These are phyloP conservation scores for Aptenodytes patagonicus DNA, from an alignment of 2,113 vertebrate species.

Conservation along the genomic window DNA sequence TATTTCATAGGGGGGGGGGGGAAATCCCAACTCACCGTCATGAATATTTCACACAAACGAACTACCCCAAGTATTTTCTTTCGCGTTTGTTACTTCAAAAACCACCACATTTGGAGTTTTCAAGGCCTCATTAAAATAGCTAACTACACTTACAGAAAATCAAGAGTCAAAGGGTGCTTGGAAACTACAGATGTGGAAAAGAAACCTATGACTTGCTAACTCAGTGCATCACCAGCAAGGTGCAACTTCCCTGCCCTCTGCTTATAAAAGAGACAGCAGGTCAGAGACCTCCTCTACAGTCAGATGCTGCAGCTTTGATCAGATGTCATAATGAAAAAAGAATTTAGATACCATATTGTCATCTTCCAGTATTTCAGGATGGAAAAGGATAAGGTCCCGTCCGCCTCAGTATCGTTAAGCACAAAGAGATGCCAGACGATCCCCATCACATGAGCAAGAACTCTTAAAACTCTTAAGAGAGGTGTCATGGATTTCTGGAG, in stretches of 20 bases:
- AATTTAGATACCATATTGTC: neutral
- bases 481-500: neutral
- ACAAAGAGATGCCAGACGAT: neutral
- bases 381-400: neutral
- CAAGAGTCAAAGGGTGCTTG: neutral
- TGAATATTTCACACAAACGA: neutral
- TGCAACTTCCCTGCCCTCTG: neutral
- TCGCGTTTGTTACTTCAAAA: neutral
- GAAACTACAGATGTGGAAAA: neutral
- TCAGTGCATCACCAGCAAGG: neutral
- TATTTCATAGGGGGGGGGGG: neutral
- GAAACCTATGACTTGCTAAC: neutral
- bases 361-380: neutral
- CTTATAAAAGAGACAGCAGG: fast-evolving
- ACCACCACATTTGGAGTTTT: fast-evolving
- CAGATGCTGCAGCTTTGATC: neutral
- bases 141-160: neutral
- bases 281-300: neutral
- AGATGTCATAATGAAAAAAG: neutral
- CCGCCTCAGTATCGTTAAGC: neutral
- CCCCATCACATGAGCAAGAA: neutral
- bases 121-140: neutral
- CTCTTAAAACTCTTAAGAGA: neutral
- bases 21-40: neutral
- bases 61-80: neutral